phyloP scores from a whole-genome alignment of 2,797 vertebrate species.

The Numenius phaeopus region DNA sequence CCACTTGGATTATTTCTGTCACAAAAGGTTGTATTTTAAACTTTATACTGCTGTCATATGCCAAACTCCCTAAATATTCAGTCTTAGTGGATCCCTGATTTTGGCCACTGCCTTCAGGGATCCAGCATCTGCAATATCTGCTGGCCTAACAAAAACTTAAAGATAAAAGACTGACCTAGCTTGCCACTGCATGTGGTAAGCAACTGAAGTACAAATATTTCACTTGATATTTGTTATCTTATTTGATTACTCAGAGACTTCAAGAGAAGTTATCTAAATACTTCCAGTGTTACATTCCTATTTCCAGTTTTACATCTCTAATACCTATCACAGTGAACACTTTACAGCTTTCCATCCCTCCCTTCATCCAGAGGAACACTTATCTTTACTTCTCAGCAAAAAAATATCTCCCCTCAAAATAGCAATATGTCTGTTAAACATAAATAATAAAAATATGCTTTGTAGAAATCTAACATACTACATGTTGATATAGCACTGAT shows the following conservation, averaged over 20 bases:
- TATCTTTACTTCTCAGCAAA: neutral
- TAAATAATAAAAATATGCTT: neutral
- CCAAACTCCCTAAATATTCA: neutral
- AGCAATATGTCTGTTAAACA: neutral
- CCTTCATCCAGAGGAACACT: neutral
- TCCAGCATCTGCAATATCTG: neutral
- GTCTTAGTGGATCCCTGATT: neutral
- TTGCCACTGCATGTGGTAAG: neutral
- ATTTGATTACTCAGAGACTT: constrained; percentile 44
- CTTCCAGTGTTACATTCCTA: neutral
- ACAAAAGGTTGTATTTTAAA: neutral
- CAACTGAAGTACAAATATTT: constrained; percentile 27
- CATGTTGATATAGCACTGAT: neutral
- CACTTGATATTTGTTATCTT: constrained; percentile 20
- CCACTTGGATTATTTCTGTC: neutral
- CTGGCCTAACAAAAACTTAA: neutral
- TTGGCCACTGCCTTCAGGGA: neutral
- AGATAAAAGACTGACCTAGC: neutral
- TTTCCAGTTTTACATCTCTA: neutral
- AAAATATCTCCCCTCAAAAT: neutral
- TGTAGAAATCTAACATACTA: neutral
- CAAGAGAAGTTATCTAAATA: constrained; percentile 38
- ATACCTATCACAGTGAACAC: neutral
- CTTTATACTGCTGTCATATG: neutral
- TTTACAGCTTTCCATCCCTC: neutral